phyloP scores from a whole-genome alignment of 1,140 invertebrate genomes.

The Drosophila erecta region DNA sequence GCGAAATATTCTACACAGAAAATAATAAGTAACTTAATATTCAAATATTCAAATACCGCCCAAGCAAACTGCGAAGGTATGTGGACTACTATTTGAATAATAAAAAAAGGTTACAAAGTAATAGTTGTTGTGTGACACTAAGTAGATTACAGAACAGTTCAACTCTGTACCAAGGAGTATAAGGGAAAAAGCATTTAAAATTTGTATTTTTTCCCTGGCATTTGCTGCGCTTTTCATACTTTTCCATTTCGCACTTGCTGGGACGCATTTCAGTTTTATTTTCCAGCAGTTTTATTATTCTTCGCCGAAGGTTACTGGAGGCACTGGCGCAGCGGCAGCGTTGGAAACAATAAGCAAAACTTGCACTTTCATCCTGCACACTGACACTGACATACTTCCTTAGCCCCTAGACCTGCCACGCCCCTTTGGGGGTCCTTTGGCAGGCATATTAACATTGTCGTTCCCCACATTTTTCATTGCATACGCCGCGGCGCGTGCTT shows the following conservation, averaged over 20 bases:
- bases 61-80: no score
- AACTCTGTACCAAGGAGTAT: conserved; percentile 4
- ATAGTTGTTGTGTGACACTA: no score
- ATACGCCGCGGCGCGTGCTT: conserved; percentile 57
- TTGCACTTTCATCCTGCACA: conserved; percentile 68
- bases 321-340: conserved; percentile 19
- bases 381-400: conserved; percentile 35
- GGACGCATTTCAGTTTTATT: conserved; percentile 71
- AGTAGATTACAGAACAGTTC: background rate
- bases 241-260: conserved; percentile 72
- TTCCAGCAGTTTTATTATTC: conserved; percentile 71
- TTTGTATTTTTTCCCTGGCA: conserved; percentile 58
- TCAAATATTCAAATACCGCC: no score
- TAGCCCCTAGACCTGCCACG: conserved; percentile 6
- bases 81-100: no score
- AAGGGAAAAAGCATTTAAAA: conserved; percentile 56
- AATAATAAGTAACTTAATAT: background rate
- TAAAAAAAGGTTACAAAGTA: background rate
- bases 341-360: conserved; percentile 65
- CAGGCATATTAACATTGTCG: conserved; percentile 71
- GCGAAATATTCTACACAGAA: background rate
- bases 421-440: conserved; percentile 40
- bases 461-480: conserved; percentile 67
- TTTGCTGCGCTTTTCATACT: conserved; percentile 57
- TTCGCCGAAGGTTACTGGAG: conserved; percentile 60